These are phyloP conservation scores for Empidonax alnorum DNA, from an alignment of 2,113 vertebrate genomes.

Conservation along the genomic window DNA sequence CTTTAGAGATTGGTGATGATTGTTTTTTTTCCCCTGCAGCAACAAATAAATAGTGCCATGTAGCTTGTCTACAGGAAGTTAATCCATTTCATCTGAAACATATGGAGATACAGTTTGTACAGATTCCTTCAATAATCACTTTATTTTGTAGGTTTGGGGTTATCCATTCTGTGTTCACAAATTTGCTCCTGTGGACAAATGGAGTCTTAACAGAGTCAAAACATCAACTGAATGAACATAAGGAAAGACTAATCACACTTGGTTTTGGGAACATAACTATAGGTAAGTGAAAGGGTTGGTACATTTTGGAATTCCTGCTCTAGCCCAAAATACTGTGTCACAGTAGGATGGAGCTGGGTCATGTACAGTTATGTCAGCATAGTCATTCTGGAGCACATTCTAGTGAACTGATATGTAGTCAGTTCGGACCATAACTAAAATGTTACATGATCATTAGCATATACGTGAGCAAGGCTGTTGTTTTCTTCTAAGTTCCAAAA, in stretches of 20 bases:
- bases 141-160: conserved; percentile 88
- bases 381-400: not conserved
- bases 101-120: not conserved
- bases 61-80: not conserved
- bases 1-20: not conserved
- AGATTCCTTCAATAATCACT: not conserved
- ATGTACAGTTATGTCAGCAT: not conserved
- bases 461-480: not conserved
- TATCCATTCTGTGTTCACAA: conserved; percentile 96
- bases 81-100: not conserved
- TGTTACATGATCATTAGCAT: not conserved
- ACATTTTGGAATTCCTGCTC: not conserved
- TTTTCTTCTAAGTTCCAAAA: not conserved
- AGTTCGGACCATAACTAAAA: not conserved
- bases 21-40: not conserved
- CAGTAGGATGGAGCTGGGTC: not conserved
- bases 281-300: conserved; percentile 75
- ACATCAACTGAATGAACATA: conserved; percentile 90
- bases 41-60: not conserved
- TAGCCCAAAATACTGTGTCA: not conserved
- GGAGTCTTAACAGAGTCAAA: conserved; percentile 92
- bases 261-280: conserved; percentile 86
- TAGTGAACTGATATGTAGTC: not conserved
- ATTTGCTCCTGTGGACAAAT: conserved; percentile 93
- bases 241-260: conserved; percentile 82